Base-by-base conservation (phyloP, 2,113 vertebrate species). In the Proteles cristata region DNA sequence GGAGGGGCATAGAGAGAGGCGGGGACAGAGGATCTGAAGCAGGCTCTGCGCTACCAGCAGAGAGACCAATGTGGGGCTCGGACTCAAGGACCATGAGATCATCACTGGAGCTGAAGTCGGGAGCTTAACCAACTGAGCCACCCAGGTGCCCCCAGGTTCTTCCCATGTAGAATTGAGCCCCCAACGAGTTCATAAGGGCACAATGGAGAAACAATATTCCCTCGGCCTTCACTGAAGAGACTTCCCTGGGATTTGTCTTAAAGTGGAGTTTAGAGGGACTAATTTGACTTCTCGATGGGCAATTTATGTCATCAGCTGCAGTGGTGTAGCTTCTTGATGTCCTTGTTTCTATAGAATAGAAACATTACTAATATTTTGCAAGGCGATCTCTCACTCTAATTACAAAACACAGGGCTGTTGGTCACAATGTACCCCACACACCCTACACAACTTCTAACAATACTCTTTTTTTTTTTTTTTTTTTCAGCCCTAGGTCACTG, bases 261-360 rank as follows among this genome's bases (percentile, higher is more conserved):
- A 71, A 71, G 21, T 45, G 39, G 89, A n/a, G 14, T 79, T 91
- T 55, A 82, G 50, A 93, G 65, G 19, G 7, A 79, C 25, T 45
- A 23, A 53, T 61, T 16, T 45, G 81, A 91, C 43, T 77, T 61
- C 43, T 65, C 50, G 68, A 86, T 19, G 65, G 84, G 48, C 89
- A 39, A 11, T 80, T 93, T 96, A 83, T 76, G n/a, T 87, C 35
- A 63, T 94, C 14, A 28, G 65, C 79, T 73, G 82, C 33, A 15
- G 33, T 43, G 48, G 19, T 39, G 15, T 35, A 73, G 17, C 53
- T 85, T 68, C 25, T 28, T 4, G 31, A 93, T 53, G 25, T 63
- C 58, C 8, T 33, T 11, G 45, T 63, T 95, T 87, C 80, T 50
- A 6, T 21, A 83, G 74, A 97, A 87, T 28, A 91, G 90, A 93